Evolutionary conservation across 2,888 invertebrate species (phyloP).

Genomic region (Caenorhabditis virilis): DNA sequence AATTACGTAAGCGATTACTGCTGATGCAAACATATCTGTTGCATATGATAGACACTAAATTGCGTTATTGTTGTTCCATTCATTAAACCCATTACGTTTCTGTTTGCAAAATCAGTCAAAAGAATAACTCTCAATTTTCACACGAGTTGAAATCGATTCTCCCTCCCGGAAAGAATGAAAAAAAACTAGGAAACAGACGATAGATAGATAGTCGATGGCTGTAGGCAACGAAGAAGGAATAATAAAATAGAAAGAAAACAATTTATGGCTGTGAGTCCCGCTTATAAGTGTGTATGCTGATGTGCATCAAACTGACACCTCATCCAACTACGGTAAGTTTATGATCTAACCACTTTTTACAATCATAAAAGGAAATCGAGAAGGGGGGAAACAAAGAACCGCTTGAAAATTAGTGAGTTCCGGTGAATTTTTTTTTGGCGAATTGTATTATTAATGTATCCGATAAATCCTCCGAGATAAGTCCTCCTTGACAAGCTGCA

Average conservation of each 20-base stretch:
- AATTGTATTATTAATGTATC: neutral
- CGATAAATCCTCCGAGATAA: neutral
- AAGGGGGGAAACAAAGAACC: neutral
- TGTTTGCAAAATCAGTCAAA: no score
- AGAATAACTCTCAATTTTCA: slow-evolving; percentile 1
- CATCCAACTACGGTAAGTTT: slow-evolving; percentile 39
- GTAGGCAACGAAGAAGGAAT: slow-evolving; percentile 6
- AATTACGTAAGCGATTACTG: no score
- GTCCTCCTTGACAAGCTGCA: no score
- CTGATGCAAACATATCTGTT: no score
- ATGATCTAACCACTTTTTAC: slow-evolving; percentile 12
- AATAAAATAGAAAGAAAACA: slow-evolving; percentile 35
- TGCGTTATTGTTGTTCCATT: neutral
- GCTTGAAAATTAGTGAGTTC: neutral
- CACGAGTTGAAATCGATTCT: neutral
- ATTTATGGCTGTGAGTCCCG: slow-evolving; percentile 33
- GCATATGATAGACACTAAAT: no score
- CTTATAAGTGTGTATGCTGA: slow-evolving; percentile 17
- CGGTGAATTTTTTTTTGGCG: neutral
- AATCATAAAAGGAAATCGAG: neutral
- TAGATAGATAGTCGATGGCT: neutral
- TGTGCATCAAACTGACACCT: slow-evolving; percentile 16
- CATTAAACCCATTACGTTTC: neutral
- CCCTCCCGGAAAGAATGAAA: neutral
- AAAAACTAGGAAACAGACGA: neutral